These are phyloP conservation scores for Lepidurus apus DNA, from an alignment of 1,140 invertebrate species.

Conservation along the genomic window DNA sequence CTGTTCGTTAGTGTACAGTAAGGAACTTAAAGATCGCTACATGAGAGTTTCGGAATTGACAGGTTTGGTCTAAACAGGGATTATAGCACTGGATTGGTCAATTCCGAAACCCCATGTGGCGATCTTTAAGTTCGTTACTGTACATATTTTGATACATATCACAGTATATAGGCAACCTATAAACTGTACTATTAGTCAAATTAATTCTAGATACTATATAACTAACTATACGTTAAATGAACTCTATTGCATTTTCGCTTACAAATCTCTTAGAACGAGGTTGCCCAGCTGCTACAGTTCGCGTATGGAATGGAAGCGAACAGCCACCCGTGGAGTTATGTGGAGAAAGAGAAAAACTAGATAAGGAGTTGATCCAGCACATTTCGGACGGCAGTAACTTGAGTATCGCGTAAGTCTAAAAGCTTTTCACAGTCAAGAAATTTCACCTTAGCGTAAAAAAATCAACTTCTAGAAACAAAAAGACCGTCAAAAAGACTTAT, in stretches of 20 bases:
- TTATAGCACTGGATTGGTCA: too few species aligned
- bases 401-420: conserved; percentile 63
- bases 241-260: too few species aligned
- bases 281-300: conserved; percentile 79
- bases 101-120: too few species aligned
- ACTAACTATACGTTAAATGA: too few species aligned
- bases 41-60: too few species aligned
- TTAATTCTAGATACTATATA: too few species aligned
- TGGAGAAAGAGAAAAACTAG: conserved; percentile 66
- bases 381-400: conserved; percentile 76
- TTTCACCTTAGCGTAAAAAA: too few species aligned
- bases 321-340: conserved; percentile 78
- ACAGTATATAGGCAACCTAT: background rate
- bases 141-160: too few species aligned
- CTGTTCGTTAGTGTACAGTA: too few species aligned
- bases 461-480: background rate
- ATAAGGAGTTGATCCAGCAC: conserved; percentile 64
- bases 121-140: too few species aligned
- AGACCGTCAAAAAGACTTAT: conserved; percentile 25
- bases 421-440: background rate
- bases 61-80: too few species aligned
- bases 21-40: too few species aligned
- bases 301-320: conserved; percentile 73
- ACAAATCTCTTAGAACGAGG: conserved; percentile 60
- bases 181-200: background rate